Conservation (phyloP, 2,888 invertebrate species). For the Orthosia gothica region DNA sequence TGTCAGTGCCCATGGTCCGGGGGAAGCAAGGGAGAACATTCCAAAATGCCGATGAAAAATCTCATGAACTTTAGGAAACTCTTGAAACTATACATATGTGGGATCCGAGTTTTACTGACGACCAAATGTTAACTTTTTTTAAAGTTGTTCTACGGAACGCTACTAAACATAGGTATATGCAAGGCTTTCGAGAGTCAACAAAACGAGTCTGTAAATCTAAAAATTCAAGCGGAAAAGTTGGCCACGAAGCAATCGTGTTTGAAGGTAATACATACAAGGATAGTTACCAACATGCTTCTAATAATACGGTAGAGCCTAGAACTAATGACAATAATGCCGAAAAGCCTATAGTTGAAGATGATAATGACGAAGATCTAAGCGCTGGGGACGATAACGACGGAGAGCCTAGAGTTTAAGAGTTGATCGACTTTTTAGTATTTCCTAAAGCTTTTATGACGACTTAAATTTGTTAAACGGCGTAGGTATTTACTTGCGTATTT, state of each 20-base stretch:
- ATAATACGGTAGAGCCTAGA: background rate
- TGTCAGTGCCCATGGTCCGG: slow-evolving; percentile 2
- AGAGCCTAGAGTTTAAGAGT: background rate
- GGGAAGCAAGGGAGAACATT: background rate
- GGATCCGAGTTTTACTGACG: background rate
- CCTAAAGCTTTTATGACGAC: background rate
- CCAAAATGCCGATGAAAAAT: slow-evolving; percentile 1
- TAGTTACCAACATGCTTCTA: background rate
- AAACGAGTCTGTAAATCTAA: slow-evolving; percentile 1
- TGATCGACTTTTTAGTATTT: background rate
- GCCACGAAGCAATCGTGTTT: no score
- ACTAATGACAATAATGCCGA: background rate
- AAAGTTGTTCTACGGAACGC: no score
- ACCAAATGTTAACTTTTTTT: no score
- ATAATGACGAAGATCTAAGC: background rate
- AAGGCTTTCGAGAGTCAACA: no score
- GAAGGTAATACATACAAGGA: no score
- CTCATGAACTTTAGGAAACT: background rate
- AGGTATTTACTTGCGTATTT: no score
- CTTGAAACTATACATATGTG: slow-evolving; percentile 2
- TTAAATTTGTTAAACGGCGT: no score
- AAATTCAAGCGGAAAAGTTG: background rate
- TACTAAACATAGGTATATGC: no score
- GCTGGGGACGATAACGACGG: background rate
- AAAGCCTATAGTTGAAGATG: background rate